Percentiles rank a stretch among this genome's conserved stretches.
Evolutionary conservation across 2,797 vertebrate genomes (phyloP).

Genomic region (Amphiprion clarkii): DNA sequence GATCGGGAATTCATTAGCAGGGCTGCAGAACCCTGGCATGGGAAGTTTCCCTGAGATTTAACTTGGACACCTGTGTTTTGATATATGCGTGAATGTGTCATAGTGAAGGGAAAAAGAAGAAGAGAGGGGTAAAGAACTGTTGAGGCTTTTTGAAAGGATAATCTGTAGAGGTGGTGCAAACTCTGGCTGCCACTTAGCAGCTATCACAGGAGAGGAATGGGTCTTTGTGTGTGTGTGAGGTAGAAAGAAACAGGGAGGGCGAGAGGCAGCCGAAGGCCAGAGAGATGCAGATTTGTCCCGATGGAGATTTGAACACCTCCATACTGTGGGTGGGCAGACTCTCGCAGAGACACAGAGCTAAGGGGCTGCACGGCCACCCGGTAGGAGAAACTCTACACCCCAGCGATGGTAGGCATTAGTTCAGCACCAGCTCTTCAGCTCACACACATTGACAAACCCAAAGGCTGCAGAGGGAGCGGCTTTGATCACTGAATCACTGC

Average conservation of each 20-base stretch:
- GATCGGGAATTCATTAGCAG: slow-evolving; percentile 70
- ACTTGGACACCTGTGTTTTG: slow-evolving; percentile 32
- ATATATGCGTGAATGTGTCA: slow-evolving; percentile 24
- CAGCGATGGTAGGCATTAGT: slow-evolving; percentile 71
- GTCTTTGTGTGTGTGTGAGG: slow-evolving; percentile 29
- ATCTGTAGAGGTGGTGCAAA: slow-evolving; percentile 47
- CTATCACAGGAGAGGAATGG: slow-evolving; percentile 33
- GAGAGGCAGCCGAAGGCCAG: slow-evolving; percentile 61
- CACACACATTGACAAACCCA: slow-evolving; percentile 67
- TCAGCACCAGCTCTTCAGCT: slow-evolving; percentile 75
- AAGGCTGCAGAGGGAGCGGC: slow-evolving; percentile 66
- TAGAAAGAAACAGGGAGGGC: slow-evolving; percentile 26
- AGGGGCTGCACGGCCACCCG: slow-evolving; percentile 78
- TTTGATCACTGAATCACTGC: slow-evolving; percentile 75
- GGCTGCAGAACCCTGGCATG: slow-evolving; percentile 45
- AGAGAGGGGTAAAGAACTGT: slow-evolving; percentile 27
- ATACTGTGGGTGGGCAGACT: slow-evolving; percentile 80
- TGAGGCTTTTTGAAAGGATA: slow-evolving; percentile 45
- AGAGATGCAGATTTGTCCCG: slow-evolving; percentile 78
- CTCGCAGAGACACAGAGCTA: slow-evolving; percentile 69
- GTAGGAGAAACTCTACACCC: slow-evolving; percentile 72
- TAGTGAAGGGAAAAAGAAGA: slow-evolving; percentile 10
- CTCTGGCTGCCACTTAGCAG: slow-evolving; percentile 44
- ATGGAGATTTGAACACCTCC: slow-evolving; percentile 79
- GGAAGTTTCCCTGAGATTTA: slow-evolving; percentile 24